Base-by-base conservation (phyloP, 2,797 vertebrate species). In the Enteromius fasciolatus region DNA sequence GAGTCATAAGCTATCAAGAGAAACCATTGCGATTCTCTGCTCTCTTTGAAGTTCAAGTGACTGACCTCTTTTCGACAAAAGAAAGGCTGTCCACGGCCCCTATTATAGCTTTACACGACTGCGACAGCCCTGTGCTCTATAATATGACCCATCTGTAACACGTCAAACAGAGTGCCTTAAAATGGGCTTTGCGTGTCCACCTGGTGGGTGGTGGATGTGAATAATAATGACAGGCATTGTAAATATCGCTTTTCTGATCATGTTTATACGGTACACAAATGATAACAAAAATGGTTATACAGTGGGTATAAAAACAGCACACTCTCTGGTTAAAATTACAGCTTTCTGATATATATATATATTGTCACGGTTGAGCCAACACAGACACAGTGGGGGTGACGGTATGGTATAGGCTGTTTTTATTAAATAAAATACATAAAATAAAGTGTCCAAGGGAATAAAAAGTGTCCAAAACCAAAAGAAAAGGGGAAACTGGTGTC, bases 1-100 rank as follows among this genome's bases (percentile, higher is more conserved):
- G 52, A 73, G 78, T 74, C 66, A 81, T 67, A 80, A 44, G 36
- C 39, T 46, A 61, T 76, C 78, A 74, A 61, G 80, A 76, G 48
- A 83, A 74, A 57, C 50, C 50, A 64, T 54, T 79, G 23, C 28
- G 39, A 69, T 48, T 59, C 39, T 86, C 48, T 44, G 23, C 67
- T 83, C 68, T 57, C 25, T 72, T 33, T 75, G 5, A 78, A n/a
- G 46, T 31, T 39, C 31, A 33, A 67, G 20, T 54, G 23, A 23
- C 15, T 83, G 68, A 73, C 82, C 82, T 72, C 54, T 54, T 70
- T 64, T 66, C 41, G 57, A 75, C 72, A 20, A 78, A 61, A 57
- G n/a, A 28, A 74, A 67, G 46, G 44, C 75, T 15, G 36, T 66
- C 59, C 48, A 48, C 5, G 70, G 36, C 39, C 69, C 36, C 61